Base-by-base conservation (phyloP, 2,113 vertebrate species). In the Orthonyx spaldingii region DNA sequence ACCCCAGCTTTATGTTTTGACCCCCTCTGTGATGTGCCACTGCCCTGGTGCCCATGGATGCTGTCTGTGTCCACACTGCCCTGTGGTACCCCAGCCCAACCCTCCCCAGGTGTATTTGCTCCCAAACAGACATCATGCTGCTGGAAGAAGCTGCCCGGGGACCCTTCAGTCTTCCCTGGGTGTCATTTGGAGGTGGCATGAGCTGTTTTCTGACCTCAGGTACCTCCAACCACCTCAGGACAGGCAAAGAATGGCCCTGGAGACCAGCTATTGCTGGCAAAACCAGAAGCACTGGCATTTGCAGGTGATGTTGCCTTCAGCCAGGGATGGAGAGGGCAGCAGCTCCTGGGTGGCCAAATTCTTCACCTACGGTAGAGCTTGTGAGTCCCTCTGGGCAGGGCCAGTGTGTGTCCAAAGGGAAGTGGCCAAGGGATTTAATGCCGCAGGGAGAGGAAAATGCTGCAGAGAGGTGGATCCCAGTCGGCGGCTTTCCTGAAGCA, bases 381-480 rank as follows among this genome's bases (percentile, higher is more conserved):
- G 8, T 0, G 0, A 26, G 32, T 87, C 35, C 69, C 30, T 91
- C 56, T 60, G 87, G 72, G 93, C 60, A 93, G 60, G 52, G 72
- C 77, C 52, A 75, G 21, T 5, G 0, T 6, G 2, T 46, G 26
- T 49, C 76, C 28, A 24, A 42, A 63, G 50, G 70, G 42, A 93
- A 95, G 59, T 3, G 1, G 20, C 21, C 2, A 3, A 90, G 26
- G 59, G 66, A 83, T 92, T 94, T 92, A 85, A 65, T 13, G 66
- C 82, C 2, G 0, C 70, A 85, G 53, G 70, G 87, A 83, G n/a
- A 85, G 57, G 28, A 87, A 83, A 95, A 65, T n/a, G 56, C 47
- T 89, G 30, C 27, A 71, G 65, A 66, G 77, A 95, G 82, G 88
- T 83, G n/a, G 49, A 70, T 94, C 77, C 77, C 39, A 49, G n/a